phyloP scores from a whole-genome alignment of 1,140 invertebrate genomes.

The Sinonovacula constricta region DNA sequence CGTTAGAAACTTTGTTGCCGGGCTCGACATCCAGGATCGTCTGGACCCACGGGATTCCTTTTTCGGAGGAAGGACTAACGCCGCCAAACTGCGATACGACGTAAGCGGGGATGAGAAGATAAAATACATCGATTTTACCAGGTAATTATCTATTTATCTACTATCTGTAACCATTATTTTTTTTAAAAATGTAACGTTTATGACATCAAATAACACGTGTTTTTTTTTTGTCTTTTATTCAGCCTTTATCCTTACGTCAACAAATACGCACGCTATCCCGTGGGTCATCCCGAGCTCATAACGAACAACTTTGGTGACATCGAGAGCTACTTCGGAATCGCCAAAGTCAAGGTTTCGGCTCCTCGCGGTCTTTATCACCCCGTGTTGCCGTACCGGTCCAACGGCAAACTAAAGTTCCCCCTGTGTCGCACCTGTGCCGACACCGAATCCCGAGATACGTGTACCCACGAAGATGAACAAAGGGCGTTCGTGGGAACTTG shows the following conservation, averaged over 20 bases:
- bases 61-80: conserved; percentile 17
- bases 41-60: conserved; percentile 20
- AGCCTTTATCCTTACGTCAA: conserved; percentile 21
- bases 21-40: background rate
- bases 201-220: background rate
- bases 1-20: conserved; percentile 2
- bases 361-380: conserved; percentile 7
- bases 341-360: conserved; percentile 20
- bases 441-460: background rate
- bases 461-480: background rate
- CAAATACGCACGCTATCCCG: conserved; percentile 22
- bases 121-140: conserved; percentile 3
- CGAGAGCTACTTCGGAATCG: conserved; percentile 20
- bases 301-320: conserved; percentile 12
- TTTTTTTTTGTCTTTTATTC: background rate
- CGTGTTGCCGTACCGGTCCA: conserved; percentile 8
- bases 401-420: background rate
- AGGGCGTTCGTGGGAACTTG: conserved; percentile 6
- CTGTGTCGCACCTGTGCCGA: conserved; percentile 5
- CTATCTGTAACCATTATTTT: background rate
- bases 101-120: background rate
- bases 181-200: background rate
- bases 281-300: conserved; percentile 6
- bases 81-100: background rate
- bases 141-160: background rate